phyloP scores from a whole-genome alignment of 2,888 invertebrate species.

The Cremastobaeus sp. region DNA sequence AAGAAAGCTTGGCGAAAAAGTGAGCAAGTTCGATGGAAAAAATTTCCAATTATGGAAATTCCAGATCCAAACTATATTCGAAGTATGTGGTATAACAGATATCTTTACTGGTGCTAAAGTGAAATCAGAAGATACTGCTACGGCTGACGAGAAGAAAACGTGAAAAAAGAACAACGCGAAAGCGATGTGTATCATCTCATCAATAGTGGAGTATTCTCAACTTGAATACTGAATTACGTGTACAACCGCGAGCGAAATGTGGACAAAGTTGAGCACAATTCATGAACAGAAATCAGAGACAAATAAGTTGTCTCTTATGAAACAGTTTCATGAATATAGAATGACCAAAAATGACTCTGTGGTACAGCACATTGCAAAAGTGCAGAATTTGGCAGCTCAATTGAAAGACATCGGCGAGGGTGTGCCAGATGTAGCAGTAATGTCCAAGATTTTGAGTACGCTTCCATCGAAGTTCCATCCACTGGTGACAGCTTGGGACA shows the following conservation, averaged over 20 bases:
- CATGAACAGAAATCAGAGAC: not conserved
- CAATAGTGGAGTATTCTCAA: constrained; percentile 17
- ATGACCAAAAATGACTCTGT: not conserved
- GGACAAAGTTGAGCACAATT: constrained; percentile 17
- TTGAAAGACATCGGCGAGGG: not conserved
- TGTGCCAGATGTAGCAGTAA: not conserved
- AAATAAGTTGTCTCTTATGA: not conserved
- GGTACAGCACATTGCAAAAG: not conserved
- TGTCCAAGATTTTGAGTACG: not conserved
- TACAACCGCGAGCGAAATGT: constrained; percentile 61
- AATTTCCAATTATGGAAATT: constrained; percentile 12
- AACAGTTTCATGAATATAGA: not conserved
- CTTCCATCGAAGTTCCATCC: not conserved
- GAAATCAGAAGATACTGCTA: not conserved
- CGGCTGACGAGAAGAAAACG: not conserved
- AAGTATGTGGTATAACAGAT: constrained; percentile 5
- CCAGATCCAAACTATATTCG: not conserved
- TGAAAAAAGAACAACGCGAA: not conserved
- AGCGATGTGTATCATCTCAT: not conserved
- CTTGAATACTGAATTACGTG: constrained; percentile 58
- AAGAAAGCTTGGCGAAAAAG: no score
- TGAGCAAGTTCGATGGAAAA: no score
- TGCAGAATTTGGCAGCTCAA: not conserved
- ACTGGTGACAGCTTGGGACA: not conserved
- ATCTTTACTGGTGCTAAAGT: constrained; percentile 2